Conservation (phyloP, 2,113 vertebrate genomes). For the Platanista minor region DNA sequence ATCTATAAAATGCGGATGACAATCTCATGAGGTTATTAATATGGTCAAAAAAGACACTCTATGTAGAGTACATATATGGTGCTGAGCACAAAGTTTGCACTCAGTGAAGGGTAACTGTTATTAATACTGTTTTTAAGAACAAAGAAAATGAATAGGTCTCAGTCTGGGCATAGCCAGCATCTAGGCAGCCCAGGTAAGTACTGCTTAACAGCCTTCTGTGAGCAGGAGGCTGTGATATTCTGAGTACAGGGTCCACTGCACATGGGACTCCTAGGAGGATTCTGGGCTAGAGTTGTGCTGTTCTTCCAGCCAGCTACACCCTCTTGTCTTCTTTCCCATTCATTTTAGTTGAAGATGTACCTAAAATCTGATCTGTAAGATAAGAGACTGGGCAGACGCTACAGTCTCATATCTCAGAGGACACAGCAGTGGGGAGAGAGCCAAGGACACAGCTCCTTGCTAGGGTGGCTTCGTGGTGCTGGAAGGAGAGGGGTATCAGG, state of each 20-base stretch:
- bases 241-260: rapidly evolving
- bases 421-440: too few species aligned
- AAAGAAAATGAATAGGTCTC: neutral
- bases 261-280: neutral
- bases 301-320: neutral
- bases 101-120: neutral
- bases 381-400: neutral
- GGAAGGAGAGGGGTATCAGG: neutral
- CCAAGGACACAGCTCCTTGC: neutral
- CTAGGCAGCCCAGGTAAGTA: neutral
- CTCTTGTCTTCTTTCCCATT: neutral
- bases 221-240: rapidly evolving
- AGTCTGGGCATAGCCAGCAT: neutral
- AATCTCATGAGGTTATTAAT: neutral
- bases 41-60: neutral
- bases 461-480: neutral
- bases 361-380: neutral
- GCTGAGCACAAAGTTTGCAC: neutral
- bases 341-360: neutral
- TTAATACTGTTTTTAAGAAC: neutral
- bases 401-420: neutral
- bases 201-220: neutral
- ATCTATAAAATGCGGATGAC: neutral
- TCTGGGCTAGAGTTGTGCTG: neutral
- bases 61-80: neutral